Conservation (phyloP, 2,888 invertebrate species). For the Pandemis heparana region DNA sequence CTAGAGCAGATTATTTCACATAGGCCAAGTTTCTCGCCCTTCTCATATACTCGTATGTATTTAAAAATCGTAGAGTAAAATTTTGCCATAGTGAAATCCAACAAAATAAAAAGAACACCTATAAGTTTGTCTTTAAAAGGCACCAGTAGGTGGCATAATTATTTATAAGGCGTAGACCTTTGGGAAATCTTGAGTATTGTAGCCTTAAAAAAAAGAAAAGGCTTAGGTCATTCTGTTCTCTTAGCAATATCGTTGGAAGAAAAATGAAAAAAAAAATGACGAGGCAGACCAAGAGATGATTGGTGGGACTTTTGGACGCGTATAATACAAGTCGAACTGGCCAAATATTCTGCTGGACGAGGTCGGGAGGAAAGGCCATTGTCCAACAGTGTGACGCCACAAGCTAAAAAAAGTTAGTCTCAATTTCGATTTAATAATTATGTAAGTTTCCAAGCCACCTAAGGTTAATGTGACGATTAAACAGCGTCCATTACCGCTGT, state of each 20-base stretch:
- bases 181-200: neutral
- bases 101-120: neutral
- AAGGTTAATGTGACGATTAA: constrained; percentile 29
- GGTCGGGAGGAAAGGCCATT: too few species aligned
- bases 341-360: too few species aligned
- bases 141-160: neutral
- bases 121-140: neutral
- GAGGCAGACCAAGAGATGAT: too few species aligned
- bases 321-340: too few species aligned
- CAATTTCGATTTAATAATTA: neutral
- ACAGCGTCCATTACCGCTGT: constrained; percentile 25
- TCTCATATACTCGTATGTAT: neutral
- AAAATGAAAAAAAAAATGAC: too few species aligned
- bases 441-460: neutral
- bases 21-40: neutral
- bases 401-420: neutral
- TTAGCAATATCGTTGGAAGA: too few species aligned
- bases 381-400: too few species aligned
- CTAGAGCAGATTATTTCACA: neutral
- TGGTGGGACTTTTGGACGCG: too few species aligned
- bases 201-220: neutral
- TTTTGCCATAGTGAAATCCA: neutral
- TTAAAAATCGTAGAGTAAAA: neutral
- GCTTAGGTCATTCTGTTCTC: too few species aligned
- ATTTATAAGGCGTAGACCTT: neutral